Evolutionary conservation across 2,888 invertebrate genomes (phyloP), one percentile per base, ranked within the genome.

Genomic region (Mythimna pallens): DNA sequence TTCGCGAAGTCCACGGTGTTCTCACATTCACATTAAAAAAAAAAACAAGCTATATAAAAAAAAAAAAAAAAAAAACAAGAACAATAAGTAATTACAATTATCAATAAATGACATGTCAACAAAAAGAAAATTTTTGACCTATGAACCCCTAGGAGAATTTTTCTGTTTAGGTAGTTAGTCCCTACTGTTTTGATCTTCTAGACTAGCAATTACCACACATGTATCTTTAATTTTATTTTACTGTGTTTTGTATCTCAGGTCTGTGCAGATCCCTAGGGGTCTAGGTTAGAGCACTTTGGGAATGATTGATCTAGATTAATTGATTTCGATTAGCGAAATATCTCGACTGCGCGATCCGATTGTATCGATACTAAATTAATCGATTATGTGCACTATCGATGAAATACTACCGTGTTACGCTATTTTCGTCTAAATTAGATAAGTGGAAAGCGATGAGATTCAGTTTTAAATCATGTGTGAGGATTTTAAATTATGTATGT

Each of bases 241-340:
- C 34, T 7, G 10, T 6, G 12, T 6, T 5, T n/a, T 36, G 10
- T 3, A 34, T 9, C 6, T 1, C 10, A 59, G 12, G 36, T 59
- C 7, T 36, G 0, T 36, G n/a, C 7, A 3, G 12, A 59, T n/a
- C 12, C 58, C 9, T 0, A 22, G 40, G 40, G 40, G 61, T 59
- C 8, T 22, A 40, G 4, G 22, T 14, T 6, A 3, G 1, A 40
- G 1, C 7, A 22, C 61, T 61, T 61, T 61, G 61, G 3, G 14
- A 40, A 61, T 40, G 4, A 17, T 40, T 61, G 4, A 83, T 90
- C 89, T 86, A 91, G 92, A 93, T 93, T 90, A 92, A 93, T 93
- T 91, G 91, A 86, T 76, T 87, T 81, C 89, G 93, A 93, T 93
- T 92, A 92, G 89, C 88, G 80, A 89, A 88, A 87, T 89, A 87